Percentiles rank a stretch among this genome's conserved stretches.
Evolutionary conservation across 1,140 invertebrate species (phyloP).

Genomic region (Brachionus plicatilis): DNA sequence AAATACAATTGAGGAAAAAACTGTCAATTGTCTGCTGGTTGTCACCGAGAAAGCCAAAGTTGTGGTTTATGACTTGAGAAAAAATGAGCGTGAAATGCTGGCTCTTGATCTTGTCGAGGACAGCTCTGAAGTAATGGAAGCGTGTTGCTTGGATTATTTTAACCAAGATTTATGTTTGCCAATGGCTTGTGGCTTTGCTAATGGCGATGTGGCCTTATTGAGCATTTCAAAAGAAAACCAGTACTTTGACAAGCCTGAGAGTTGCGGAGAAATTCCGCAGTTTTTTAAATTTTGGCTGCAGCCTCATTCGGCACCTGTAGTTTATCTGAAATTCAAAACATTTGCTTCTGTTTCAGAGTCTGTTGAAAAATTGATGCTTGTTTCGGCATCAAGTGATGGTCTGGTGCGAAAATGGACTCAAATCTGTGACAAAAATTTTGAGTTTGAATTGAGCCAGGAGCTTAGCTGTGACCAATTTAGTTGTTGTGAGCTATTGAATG

Average conservation of each 20-base stretch:
- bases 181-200: background rate
- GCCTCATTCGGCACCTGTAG: background rate
- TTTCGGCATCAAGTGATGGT: constrained; percentile 9
- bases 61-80: background rate
- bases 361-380: background rate
- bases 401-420: background rate
- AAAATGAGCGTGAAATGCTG: background rate
- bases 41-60: background rate
- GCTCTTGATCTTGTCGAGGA: background rate
- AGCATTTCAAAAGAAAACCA: background rate
- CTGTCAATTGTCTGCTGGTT: background rate
- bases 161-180: background rate
- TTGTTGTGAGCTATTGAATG: background rate
- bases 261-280: background rate
- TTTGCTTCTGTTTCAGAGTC: background rate
- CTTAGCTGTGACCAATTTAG: background rate
- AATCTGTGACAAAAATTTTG: background rate
- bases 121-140: background rate
- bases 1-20: background rate
- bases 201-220: background rate
- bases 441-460: background rate
- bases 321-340: background rate
- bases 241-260: background rate
- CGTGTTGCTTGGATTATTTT: background rate
- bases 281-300: background rate